These are phyloP conservation scores for Fistularia tabacaria DNA, from an alignment of 2,797 vertebrate genomes.

Conservation along the genomic window DNA sequence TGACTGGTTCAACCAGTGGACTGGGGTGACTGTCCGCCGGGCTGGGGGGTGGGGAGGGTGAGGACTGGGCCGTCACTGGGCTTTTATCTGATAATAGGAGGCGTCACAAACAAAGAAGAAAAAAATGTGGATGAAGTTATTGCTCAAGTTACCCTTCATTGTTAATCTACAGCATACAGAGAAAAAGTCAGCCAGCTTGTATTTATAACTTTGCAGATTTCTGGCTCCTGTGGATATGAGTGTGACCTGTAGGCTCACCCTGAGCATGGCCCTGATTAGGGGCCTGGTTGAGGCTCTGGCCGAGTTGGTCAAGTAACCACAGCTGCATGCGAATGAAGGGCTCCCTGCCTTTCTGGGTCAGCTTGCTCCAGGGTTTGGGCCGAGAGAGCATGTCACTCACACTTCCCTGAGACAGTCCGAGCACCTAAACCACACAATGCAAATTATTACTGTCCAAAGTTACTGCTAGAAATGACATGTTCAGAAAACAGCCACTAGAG, in stretches of 20 bases:
- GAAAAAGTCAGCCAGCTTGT: not conserved
- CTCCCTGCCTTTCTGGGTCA: conserved; percentile 96
- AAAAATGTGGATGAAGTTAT: not conserved
- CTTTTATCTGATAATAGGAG: conserved; percentile 73
- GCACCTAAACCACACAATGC: conserved; percentile 75
- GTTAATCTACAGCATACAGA: not conserved
- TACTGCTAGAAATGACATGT: conserved; percentile 7
- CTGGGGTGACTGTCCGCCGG: conserved; percentile 81
- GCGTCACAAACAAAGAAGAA: conserved; percentile 4
- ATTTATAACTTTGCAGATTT: not conserved
- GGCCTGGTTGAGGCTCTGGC: conserved; percentile 81
- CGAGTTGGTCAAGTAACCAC: conserved; percentile 93
- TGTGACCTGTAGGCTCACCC: conserved; percentile 49
- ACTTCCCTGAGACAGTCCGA: conserved; percentile 96
- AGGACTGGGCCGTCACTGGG: conserved; percentile 79
- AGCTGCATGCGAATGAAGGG: conserved; percentile 99
- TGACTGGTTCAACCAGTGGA: conserved; percentile 81
- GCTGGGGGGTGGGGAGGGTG: conserved; percentile 88
- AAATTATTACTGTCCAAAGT: not conserved
- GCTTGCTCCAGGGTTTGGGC: conserved; percentile 98
- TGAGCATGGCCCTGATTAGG: conserved; percentile 65
- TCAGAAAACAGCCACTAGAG: conserved; percentile 52
- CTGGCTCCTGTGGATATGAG: no score
- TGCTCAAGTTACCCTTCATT: not conserved
- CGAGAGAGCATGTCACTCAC: conserved; percentile 98